Conservation (phyloP, 2,888 invertebrate species). For the Rugalucina vietnamica region DNA sequence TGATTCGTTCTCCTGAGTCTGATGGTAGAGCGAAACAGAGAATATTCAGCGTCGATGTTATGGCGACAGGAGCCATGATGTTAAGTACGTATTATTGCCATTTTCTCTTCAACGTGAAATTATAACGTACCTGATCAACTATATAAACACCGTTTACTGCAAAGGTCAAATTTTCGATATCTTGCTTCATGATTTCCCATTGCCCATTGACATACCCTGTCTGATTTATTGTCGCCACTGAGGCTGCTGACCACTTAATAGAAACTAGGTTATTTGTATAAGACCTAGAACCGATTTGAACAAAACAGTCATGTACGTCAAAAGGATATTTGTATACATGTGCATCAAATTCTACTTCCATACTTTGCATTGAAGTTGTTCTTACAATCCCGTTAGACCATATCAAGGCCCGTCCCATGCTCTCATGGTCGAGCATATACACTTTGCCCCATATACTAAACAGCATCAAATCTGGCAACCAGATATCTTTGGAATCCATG, state of each 20-base stretch:
- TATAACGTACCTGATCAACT: background rate
- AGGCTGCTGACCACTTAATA: no score
- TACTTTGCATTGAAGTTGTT: constrained; percentile 19
- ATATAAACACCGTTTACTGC: no score
- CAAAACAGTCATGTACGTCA: constrained; percentile 28
- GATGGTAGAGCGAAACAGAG: constrained; percentile 58
- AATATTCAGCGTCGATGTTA: constrained; percentile 52
- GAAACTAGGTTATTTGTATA: no score
- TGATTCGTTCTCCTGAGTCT: constrained; percentile 60
- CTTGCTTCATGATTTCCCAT: background rate
- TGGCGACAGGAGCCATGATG: constrained; percentile 55
- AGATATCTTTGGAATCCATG: constrained; percentile 30
- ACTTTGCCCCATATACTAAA: background rate
- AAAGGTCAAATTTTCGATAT: background rate
- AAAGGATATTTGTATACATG: constrained; percentile 35
- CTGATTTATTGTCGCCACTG: no score
- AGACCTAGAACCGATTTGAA: constrained; percentile 27
- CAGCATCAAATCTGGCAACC: constrained; percentile 44
- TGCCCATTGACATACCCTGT: background rate
- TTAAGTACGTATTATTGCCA: constrained; percentile 55
- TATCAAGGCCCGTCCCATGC: constrained; percentile 17
- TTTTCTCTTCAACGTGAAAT: constrained; percentile 39
- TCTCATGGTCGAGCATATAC: background rate
- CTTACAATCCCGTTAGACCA: constrained; percentile 20
- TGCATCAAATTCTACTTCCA: constrained; percentile 10